Evolutionary conservation across 2,797 vertebrate species (phyloP).

Genomic region (Zalophus californianus): DNA sequence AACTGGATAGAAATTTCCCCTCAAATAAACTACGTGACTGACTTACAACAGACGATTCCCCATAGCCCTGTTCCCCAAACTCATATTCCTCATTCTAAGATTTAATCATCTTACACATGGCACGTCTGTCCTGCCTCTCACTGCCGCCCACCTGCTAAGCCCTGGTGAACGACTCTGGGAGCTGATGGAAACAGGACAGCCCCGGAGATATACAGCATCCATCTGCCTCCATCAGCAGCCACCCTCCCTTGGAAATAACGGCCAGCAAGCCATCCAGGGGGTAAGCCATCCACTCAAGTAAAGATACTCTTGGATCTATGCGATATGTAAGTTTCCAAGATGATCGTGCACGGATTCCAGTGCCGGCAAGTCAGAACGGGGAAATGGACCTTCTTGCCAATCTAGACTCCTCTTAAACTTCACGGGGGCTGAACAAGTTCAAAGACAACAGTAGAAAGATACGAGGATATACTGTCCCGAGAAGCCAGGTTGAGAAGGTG

Average conservation of each 20-base stretch:
- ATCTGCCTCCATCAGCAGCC: fast-evolving
- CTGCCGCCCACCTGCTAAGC: neutral
- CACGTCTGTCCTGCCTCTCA: neutral
- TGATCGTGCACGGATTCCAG: neutral
- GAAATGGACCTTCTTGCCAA: neutral
- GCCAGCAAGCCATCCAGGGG: neutral
- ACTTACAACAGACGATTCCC: neutral
- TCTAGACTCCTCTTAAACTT: neutral
- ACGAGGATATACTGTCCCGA: neutral
- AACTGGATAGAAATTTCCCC: slow-evolving; percentile 34
- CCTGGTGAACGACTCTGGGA: neutral
- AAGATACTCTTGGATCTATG: neutral
- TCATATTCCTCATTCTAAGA: neutral
- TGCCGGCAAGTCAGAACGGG: neutral
- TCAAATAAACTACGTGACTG: slow-evolving; percentile 50
- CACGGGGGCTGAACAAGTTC: neutral
- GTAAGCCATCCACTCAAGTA: neutral
- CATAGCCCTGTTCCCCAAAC: neutral
- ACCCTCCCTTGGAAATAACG: neutral
- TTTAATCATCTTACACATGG: neutral
- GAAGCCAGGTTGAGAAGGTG: neutral
- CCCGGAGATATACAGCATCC: fast-evolving
- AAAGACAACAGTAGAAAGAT: neutral
- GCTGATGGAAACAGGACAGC: neutral
- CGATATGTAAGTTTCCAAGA: neutral